Conservation (phyloP, 2,888 invertebrate species). For the Gortyna flavago region DNA sequence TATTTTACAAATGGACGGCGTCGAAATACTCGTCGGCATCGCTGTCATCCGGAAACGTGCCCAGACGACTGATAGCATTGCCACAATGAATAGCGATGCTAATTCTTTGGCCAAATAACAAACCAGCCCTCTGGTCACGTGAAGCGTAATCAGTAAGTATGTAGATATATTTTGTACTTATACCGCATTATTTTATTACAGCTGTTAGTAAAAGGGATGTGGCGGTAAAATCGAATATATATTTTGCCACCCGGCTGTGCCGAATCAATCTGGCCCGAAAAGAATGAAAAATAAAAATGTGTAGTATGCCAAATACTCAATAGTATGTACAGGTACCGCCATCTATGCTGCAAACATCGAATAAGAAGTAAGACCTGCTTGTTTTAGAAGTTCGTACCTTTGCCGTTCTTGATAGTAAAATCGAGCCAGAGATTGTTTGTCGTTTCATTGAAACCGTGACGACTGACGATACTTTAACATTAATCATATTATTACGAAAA, state of each 20-base stretch:
- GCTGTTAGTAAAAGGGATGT: not conserved
- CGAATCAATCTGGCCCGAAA: not conserved
- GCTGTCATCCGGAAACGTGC: too few relatives aligned
- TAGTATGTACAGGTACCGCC: constrained; percentile 11
- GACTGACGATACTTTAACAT: not conserved
- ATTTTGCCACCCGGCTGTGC: not conserved
- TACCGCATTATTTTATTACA: not conserved
- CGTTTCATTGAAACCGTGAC: not conserved
- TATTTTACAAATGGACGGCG: not conserved
- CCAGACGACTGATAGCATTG: not conserved
- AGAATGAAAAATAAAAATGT: not conserved
- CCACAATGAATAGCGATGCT: not conserved
- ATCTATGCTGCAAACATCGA: constrained; percentile 28
- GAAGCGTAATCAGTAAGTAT: not conserved
- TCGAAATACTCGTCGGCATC: not conserved
- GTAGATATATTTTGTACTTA: not conserved
- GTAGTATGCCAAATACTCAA: not conserved
- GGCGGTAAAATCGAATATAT: not conserved
- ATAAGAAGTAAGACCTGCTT: not conserved
- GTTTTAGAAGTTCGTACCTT: constrained; percentile 15
- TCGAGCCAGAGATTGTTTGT: not conserved
- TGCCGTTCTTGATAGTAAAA: constrained; percentile 11
- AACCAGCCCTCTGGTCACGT: too few relatives aligned
- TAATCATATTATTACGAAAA: not conserved
- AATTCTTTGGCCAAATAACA: not conserved